Evolutionary conservation across 2,888 invertebrate genomes (phyloP).

Genomic region (Chrysotoxum bicinctum): DNA sequence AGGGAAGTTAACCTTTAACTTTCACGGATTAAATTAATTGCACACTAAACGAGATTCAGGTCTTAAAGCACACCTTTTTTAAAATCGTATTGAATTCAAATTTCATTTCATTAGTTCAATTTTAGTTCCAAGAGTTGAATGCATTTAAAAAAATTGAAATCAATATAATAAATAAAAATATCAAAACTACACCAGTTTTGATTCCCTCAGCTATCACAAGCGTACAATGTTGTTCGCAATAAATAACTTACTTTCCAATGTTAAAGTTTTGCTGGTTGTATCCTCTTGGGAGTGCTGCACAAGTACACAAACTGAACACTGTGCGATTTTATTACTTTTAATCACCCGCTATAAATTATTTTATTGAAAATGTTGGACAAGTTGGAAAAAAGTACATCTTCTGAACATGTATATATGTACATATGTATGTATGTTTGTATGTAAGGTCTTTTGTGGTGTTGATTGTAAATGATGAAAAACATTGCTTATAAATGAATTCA

Average conservation of each 20-base stretch:
- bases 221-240: conserved; percentile 3
- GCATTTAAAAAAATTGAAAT: neutral
- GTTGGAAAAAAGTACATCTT: neutral
- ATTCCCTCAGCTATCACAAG: neutral
- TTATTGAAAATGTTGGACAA: conserved; percentile 6
- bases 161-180: conserved; percentile 18
- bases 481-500: neutral
- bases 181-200: conserved; percentile 11
- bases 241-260: conserved; percentile 14
- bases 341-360: conserved; percentile 28
- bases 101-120: neutral
- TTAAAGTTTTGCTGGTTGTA: neutral
- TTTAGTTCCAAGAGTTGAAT: neutral
- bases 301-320: neutral
- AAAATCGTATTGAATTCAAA: neutral
- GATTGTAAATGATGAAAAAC: neutral
- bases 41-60: neutral
- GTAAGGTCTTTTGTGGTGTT: neutral
- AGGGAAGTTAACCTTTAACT: neutral
- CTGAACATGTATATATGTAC: neutral
- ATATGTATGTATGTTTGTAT: neutral
- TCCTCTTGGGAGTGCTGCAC: conserved; percentile 6
- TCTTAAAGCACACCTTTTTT: neutral
- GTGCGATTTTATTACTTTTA: conserved; percentile 21
- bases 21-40: neutral